Conservation (phyloP, 1,140 invertebrate genomes). For the Stegodyphus dumicola region DNA sequence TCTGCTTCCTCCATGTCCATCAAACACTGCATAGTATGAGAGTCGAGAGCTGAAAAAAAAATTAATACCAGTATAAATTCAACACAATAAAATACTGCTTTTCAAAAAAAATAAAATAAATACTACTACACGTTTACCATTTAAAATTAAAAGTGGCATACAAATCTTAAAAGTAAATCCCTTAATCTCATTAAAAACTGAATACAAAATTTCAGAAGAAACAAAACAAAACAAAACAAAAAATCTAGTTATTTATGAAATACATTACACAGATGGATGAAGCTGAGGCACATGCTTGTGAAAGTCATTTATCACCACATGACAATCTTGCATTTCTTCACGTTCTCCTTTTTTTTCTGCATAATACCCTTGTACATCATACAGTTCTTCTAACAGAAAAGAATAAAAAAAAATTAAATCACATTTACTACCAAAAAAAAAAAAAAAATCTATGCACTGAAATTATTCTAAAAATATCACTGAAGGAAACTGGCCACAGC, state of each 20-base stretch:
- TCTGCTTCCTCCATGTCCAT: conserved; percentile 70
- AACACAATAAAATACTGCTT: neutral
- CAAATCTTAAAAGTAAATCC: too few species aligned
- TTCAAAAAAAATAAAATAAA: too few species aligned
- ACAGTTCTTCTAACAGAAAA: neutral
- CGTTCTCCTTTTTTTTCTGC: conserved; percentile 70
- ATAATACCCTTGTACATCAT: conserved; percentile 52
- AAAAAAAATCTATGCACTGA: too few species aligned
- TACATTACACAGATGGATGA: conserved; percentile 67
- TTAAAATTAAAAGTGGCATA: too few species aligned
- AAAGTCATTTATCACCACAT: conserved; percentile 67
- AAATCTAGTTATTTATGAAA: neutral
- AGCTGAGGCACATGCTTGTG: conserved; percentile 62
- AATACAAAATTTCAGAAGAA: too few species aligned
- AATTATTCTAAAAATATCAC: too few species aligned
- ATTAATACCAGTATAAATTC: neutral
- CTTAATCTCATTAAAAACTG: too few species aligned
- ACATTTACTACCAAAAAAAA: neutral
- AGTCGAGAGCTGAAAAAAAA: conserved; percentile 66
- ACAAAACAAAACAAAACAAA: too few species aligned
- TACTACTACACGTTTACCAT: too few species aligned
- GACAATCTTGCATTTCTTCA: conserved; percentile 72
- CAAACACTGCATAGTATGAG: conserved; percentile 70
- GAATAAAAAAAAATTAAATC: neutral
- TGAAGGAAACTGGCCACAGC: too few species aligned